phyloP scores from a whole-genome alignment of 2,113 vertebrate species.

The Dinomys branickii region DNA sequence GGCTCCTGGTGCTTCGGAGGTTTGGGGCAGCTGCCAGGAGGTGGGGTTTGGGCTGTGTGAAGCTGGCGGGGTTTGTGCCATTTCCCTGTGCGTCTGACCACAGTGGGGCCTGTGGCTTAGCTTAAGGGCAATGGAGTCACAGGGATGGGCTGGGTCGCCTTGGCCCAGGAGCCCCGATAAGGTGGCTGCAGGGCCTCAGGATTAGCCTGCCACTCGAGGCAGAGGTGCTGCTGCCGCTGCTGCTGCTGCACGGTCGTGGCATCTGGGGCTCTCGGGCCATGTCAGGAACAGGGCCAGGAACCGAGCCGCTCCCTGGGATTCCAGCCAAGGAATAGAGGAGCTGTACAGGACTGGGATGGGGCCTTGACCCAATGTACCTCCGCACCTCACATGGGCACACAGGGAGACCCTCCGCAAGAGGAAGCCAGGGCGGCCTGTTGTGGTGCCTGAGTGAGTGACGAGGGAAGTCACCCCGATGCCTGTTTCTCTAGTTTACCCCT shows the following conservation, averaged over 20 bases:
- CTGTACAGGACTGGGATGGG: background rate
- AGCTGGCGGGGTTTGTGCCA: background rate
- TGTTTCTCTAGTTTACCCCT: background rate
- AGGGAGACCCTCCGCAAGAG: background rate
- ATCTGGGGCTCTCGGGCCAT: fast-evolving
- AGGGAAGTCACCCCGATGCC: background rate
- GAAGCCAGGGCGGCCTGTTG: background rate
- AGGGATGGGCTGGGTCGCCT: fast-evolving
- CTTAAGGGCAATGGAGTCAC: background rate
- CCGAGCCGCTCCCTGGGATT: background rate
- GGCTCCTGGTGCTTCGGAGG: background rate
- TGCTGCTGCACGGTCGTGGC: background rate
- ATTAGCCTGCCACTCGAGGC: background rate
- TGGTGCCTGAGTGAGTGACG: background rate
- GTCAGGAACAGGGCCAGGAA: background rate
- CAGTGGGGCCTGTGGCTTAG: background rate
- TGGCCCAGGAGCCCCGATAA: background rate
- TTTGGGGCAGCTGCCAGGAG: background rate
- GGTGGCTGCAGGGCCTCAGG: background rate
- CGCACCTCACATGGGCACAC: fast-evolving
- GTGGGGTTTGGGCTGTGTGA: background rate
- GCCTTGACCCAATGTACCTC: too few species aligned
- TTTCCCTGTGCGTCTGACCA: background rate
- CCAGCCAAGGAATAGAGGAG: too few species aligned
- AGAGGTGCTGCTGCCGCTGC: background rate